phyloP scores from a whole-genome alignment of 1,140 invertebrate genomes.

The Cepaea nemoralis region DNA sequence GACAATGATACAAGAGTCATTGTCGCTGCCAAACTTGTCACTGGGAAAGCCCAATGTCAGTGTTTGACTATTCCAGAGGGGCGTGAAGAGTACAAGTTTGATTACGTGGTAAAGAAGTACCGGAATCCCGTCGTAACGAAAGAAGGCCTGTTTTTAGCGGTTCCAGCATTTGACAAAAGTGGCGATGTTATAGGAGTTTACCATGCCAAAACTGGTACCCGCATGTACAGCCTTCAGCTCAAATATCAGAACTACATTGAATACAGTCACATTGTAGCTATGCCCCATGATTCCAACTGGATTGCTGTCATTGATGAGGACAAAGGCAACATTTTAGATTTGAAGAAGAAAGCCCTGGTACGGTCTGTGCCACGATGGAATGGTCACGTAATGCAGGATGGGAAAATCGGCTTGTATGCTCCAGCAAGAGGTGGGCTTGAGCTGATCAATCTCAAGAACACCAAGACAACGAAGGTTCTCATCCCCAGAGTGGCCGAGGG shows the following conservation, averaged over 20 bases:
- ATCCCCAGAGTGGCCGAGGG: conserved; percentile 92
- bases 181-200: conserved; percentile 88
- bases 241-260: conserved; percentile 70
- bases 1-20: conserved; percentile 87
- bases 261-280: conserved; percentile 68
- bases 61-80: conserved; percentile 73
- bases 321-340: conserved; percentile 82
- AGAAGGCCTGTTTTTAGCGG: conserved; percentile 83
- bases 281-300: conserved; percentile 78
- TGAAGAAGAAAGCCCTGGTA: conserved; percentile 74
- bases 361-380: conserved; percentile 74
- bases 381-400: conserved; percentile 73
- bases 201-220: conserved; percentile 84
- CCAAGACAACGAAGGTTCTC: conserved; percentile 86
- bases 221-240: conserved; percentile 79
- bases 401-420: conserved; percentile 90
- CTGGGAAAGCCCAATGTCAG: conserved; percentile 53
- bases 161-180: conserved; percentile 86
- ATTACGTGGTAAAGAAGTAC: conserved; percentile 76
- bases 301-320: conserved; percentile 90
- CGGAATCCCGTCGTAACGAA: conserved; percentile 81
- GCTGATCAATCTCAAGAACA: conserved; percentile 72
- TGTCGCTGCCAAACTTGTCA: conserved; percentile 78
- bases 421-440: conserved; percentile 93
- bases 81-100: conserved; percentile 84